phyloP scores from a whole-genome alignment of 2,113 vertebrate genomes.

The Ailurus styani region DNA sequence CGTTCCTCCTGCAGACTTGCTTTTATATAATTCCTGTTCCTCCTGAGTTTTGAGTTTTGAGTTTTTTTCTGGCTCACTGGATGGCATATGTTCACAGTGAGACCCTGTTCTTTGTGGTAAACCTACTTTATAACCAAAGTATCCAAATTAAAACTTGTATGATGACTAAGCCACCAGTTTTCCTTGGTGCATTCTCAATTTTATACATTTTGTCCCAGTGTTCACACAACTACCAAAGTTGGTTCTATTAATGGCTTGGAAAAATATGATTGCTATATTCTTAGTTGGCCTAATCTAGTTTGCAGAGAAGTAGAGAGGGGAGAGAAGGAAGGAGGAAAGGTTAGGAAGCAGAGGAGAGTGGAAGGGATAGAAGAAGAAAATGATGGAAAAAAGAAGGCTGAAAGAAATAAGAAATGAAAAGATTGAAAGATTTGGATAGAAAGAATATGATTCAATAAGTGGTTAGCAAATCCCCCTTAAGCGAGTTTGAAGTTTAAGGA shows the following conservation, averaged over 20 bases:
- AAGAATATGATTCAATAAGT: neutral
- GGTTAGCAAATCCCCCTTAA: neutral
- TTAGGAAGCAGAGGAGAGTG: neutral
- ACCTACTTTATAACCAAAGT: neutral
- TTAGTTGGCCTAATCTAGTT: neutral
- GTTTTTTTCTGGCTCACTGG: neutral
- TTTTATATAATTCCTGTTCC: neutral
- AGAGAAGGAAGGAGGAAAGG: neutral
- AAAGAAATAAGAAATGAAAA: neutral
- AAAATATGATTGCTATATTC: neutral
- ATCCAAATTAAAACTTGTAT: neutral
- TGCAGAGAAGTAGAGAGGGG: neutral
- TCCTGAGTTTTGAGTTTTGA: neutral
- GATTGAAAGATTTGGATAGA: neutral
- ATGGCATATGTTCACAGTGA: neutral
- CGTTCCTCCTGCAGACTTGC: neutral
- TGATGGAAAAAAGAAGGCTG: neutral
- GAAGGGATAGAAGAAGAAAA: neutral
- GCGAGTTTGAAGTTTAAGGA: neutral
- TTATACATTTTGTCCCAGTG: neutral
- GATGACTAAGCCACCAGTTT: neutral
- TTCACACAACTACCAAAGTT: neutral
- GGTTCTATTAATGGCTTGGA: neutral
- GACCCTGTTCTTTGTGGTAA: neutral
- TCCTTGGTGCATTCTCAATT: neutral